A percentile compares a stretch with the other conserved stretches of the same genome.
Evolutionary conservation across 2,113 vertebrate species (phyloP).

Genomic region (Oxygymnocypris stewartii): DNA sequence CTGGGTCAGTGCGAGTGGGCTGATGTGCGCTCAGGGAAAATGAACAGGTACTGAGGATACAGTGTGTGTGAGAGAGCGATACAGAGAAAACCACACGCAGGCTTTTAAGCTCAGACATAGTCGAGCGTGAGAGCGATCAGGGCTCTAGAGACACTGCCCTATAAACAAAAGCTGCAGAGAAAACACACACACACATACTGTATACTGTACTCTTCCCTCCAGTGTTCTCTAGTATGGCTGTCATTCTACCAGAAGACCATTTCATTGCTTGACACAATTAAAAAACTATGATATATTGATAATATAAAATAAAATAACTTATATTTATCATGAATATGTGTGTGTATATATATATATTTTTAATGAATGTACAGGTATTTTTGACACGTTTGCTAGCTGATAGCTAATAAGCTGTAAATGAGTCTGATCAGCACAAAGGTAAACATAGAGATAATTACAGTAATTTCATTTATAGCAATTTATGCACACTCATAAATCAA

Average conservation of each 20-base stretch:
- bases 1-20: not conserved
- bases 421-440: not conserved
- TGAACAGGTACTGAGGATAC: not conserved
- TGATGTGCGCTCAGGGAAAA: not conserved
- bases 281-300: not conserved
- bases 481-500: not conserved
- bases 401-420: not conserved
- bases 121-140: not conserved
- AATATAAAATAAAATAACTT: not conserved
- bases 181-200: not conserved
- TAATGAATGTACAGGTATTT: not conserved
- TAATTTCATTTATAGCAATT: not conserved
- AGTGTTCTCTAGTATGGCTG: not conserved
- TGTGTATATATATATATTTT: too few species aligned
- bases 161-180: not conserved
- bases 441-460: not conserved
- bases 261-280: not conserved
- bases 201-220: not conserved
- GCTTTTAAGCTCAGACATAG: not conserved
- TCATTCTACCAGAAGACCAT: too few species aligned
- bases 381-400: not conserved
- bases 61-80: not conserved
- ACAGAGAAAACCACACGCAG: not conserved
- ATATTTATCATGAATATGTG: not conserved
- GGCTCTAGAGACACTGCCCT: not conserved